Evolutionary conservation across 2,113 vertebrate species (phyloP).

Genomic region (Chamaea fasciata): DNA sequence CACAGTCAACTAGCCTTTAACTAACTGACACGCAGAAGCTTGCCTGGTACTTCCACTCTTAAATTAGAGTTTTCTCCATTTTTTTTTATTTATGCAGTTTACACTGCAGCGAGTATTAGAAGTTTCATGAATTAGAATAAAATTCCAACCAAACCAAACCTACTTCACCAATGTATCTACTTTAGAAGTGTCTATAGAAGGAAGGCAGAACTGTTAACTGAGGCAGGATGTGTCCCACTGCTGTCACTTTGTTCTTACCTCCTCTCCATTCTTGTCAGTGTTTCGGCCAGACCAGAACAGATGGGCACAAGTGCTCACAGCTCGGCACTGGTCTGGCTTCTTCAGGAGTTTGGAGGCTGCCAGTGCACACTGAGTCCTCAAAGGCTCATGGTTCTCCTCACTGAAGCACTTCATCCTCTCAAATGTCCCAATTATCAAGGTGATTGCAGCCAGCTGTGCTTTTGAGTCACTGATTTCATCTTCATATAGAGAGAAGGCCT

Average conservation of each 20-base stretch:
- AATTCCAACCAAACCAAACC: background rate
- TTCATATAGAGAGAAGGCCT: conserved; percentile 98
- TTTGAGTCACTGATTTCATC: conserved; percentile 99
- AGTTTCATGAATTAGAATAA: background rate
- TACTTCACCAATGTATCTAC: background rate
- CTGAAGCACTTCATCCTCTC: conserved; percentile 96
- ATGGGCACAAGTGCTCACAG: conserved; percentile 95
- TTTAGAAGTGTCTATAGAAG: background rate
- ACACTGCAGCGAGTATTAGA: background rate
- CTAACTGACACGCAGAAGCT: background rate
- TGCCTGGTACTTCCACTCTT: background rate
- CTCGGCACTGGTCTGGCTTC: conserved; percentile 95
- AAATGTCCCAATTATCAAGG: conserved; percentile 96
- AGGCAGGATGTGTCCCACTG: background rate
- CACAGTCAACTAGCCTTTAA: background rate
- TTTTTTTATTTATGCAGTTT: background rate
- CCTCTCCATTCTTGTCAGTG: conserved; percentile 92
- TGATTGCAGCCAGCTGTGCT: conserved; percentile 98
- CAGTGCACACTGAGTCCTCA: conserved; percentile 94
- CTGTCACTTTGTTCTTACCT: conserved; percentile 71
- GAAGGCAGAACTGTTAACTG: background rate
- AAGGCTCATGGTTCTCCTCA: conserved; percentile 95
- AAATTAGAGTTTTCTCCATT: background rate
- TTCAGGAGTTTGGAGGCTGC: conserved; percentile 97
- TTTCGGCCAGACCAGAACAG: conserved; percentile 97